Percentiles rank a stretch among this genome's conserved stretches.
Conservation (phyloP, 2,797 vertebrate species). For the Graptemys geographica region DNA sequence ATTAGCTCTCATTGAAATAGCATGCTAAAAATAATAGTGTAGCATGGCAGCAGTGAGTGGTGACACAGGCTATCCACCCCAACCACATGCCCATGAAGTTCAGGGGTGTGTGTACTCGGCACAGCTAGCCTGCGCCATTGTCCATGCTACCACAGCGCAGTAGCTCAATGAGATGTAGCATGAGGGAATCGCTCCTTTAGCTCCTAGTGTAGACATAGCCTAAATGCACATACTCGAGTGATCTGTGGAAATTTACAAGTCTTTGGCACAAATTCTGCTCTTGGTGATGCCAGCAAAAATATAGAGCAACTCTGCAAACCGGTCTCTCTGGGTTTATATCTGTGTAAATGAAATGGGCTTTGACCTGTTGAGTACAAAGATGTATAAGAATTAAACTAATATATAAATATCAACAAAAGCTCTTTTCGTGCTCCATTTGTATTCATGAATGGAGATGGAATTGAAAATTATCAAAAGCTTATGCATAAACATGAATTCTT, state of each 20-base stretch:
- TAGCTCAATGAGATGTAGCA: neutral
- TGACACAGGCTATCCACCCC: neutral
- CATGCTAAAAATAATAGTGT: neutral
- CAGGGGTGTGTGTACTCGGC: neutral
- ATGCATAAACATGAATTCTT: neutral
- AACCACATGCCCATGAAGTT: neutral
- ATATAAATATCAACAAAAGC: slow-evolving; percentile 69
- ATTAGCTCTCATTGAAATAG: no score
- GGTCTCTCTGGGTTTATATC: slow-evolving; percentile 20
- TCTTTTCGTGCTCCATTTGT: slow-evolving; percentile 36
- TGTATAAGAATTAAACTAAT: slow-evolving; percentile 68
- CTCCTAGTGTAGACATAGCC: neutral
- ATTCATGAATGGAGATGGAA: slow-evolving; percentile 48
- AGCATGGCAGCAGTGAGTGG: neutral
- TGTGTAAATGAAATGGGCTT: slow-evolving; percentile 44
- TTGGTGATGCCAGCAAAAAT: neutral
- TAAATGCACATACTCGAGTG: neutral
- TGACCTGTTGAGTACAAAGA: slow-evolving; percentile 45
- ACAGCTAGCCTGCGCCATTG: neutral
- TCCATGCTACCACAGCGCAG: neutral
- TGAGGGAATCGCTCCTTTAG: neutral
- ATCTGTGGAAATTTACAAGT: neutral
- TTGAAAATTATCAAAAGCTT: slow-evolving; percentile 44
- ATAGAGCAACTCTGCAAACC: neutral
- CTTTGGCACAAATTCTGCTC: neutral